phyloP scores from a whole-genome alignment of 2,113 vertebrate genomes.

The Chaetura pelagica region DNA sequence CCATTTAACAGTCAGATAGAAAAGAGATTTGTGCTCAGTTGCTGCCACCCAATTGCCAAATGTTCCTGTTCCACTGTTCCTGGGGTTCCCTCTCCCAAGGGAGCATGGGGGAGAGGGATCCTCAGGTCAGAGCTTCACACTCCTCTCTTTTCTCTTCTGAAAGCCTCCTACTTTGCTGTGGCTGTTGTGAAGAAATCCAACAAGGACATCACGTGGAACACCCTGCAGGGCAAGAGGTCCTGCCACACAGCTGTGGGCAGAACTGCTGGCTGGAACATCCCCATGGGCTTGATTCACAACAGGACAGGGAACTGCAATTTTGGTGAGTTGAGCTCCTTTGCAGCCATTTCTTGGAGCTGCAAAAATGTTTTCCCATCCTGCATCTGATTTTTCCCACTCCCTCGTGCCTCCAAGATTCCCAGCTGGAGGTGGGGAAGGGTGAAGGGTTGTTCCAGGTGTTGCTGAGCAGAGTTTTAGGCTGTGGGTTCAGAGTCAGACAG shows the following conservation, averaged over 20 bases:
- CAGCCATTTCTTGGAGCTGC: not conserved
- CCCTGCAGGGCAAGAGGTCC: slow-evolving; percentile 81
- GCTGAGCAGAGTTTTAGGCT: not conserved
- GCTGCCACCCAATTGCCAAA: not conserved
- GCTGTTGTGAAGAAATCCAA: slow-evolving; percentile 83
- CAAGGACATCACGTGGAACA: slow-evolving; percentile 75
- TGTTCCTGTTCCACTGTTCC: not conserved
- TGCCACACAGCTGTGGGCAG: slow-evolving; percentile 86
- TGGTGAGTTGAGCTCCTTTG: slow-evolving; percentile 73
- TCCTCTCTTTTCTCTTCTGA: not conserved
- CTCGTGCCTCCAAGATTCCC: not conserved
- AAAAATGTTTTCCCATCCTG: not conserved
- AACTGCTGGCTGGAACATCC: slow-evolving; percentile 90
- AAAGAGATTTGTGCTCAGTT: not conserved
- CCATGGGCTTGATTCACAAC: slow-evolving; percentile 81
- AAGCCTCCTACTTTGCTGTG: slow-evolving; percentile 80
- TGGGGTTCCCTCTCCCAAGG: not conserved
- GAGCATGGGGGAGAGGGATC: not conserved
- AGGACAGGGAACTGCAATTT: slow-evolving; percentile 76
- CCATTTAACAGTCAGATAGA: not conserved
- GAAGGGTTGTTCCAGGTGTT: not conserved
- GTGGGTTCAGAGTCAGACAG: not conserved
- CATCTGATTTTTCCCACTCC: not conserved
- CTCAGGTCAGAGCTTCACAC: not conserved
- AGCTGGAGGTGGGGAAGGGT: not conserved